Evolutionary conservation across 2,797 vertebrate species (phyloP).

Genomic region (Alectoris magna): DNA sequence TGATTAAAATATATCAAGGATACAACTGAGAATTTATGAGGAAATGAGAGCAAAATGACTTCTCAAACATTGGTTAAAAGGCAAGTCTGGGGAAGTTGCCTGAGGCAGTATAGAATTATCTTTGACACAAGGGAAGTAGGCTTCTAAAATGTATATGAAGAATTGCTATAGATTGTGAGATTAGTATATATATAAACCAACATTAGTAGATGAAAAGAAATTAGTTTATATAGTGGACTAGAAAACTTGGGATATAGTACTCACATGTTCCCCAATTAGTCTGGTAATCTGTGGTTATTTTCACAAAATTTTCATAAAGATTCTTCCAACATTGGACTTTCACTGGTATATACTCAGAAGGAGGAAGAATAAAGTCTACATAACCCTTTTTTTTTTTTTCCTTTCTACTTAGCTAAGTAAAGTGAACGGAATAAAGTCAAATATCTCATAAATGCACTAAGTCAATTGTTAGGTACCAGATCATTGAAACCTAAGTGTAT

Average conservation of each 20-base stretch:
- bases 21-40: not conserved
- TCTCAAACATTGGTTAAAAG: not conserved
- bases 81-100: not conserved
- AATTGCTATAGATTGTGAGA: not conserved
- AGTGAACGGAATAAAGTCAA: not conserved
- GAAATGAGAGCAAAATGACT: not conserved
- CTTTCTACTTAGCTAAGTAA: not conserved
- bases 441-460: not conserved
- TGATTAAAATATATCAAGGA: slow-evolving; percentile 44
- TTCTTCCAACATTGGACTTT: not conserved
- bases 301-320: not conserved
- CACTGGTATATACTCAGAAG: not conserved
- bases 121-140: not conserved
- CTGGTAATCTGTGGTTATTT: not conserved
- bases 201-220: not conserved
- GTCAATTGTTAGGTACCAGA: not conserved
- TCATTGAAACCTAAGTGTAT: not conserved
- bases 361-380: not conserved
- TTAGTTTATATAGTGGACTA: not conserved
- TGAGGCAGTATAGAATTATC: not conserved
- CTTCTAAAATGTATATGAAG: not conserved
- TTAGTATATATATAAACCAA: not conserved
- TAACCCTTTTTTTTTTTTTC: not conserved
- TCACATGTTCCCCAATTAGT: not conserved
- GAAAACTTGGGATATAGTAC: not conserved